A percentile compares a stretch with the other conserved stretches of the same genome.
Evolutionary conservation across 2,888 invertebrate genomes (phyloP).

Genomic region (Rhagium mordax): DNA sequence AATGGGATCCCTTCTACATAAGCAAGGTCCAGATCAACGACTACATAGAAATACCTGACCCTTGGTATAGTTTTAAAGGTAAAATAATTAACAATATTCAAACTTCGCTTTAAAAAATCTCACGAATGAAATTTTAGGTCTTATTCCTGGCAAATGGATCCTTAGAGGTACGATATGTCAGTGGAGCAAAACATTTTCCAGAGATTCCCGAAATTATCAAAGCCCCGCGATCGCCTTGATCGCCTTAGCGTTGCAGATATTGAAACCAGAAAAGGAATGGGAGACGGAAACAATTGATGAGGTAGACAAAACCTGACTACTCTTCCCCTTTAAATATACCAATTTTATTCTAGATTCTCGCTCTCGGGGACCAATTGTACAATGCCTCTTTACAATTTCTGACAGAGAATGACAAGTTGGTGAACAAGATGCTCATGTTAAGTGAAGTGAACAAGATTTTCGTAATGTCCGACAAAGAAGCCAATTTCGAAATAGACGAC

Average conservation of each 20-base stretch:
- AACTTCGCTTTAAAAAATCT: neutral
- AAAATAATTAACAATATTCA: conserved; percentile 11
- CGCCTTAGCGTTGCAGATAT: conserved; percentile 64
- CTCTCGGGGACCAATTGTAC: conserved; percentile 69
- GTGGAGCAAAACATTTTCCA: conserved; percentile 62
- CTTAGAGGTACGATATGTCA: conserved; percentile 66
- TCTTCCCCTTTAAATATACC: neutral
- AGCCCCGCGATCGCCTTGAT: conserved; percentile 69
- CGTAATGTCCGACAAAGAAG: conserved; percentile 61
- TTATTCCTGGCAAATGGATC: conserved; percentile 63
- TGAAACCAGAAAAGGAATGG: conserved; percentile 65
- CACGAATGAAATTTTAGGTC: conserved; percentile 44
- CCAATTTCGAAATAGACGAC: conserved; percentile 62
- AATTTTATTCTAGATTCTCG: conserved; percentile 60
- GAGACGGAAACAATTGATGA: conserved; percentile 66
- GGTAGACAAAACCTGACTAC: conserved; percentile 50
- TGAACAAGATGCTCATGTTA: conserved; percentile 61
- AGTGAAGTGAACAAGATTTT: conserved; percentile 66
- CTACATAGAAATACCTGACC: conserved; percentile 59
- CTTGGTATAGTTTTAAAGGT: conserved; percentile 68
- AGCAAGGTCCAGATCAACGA: conserved; percentile 65
- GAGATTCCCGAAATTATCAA: conserved; percentile 67
- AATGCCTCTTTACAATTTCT: conserved; percentile 61
- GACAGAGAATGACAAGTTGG: conserved; percentile 58
- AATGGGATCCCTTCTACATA: conserved; percentile 58